Evolutionary conservation across 53 echinoderm and acorn worm species (phyloP), one percentile per base, ranked within the genome.

Genomic region (Echinarachnius parma): DNA sequence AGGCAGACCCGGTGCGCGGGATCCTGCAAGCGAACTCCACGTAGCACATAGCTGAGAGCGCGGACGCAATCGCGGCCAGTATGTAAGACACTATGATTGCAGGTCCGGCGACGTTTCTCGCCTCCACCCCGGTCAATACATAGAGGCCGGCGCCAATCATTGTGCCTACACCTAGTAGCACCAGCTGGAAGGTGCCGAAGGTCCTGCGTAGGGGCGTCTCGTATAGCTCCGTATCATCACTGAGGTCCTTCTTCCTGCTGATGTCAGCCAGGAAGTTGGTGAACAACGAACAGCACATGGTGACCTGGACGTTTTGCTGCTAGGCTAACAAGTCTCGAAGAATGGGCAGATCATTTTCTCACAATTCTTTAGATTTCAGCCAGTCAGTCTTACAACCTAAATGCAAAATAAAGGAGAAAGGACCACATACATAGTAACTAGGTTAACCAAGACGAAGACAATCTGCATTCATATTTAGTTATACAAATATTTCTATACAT

Each of bases 81-180:
- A 78, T 11, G 53, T 78, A 90, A 15, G 90, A 89, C 0, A 86
- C 10, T 18, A 82, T 75, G 36, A 90, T 79, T 3, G 90, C 80
- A 0, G 90, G 90, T 49, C 90, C 90, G n/a, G 86, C 75, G 48
- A 66, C 82, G n/a, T 81, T 68, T 28, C 67, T 86, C 22, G 86
- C 90, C 25, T 77, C 82, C 0, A 82, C 85, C 2, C 90, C 90
- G 9, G 90, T 86, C 5, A 90, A 45, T 1, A 90, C 90, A 59
- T 86, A 90, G 49, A 90, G 66, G 7, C 90, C 90, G 10, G 90
- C 62, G 13, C 90, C 90, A 26, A 86, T 58, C 90, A 90, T 90
- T 2, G 71, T 21, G 0, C 86, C 86, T 20, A 86, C 56, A 8
- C 90, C 90, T 27, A 90, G 45, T 5, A 82, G 48, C 2, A 68